A percentile compares a stretch with the other conserved stretches of the same genome.
phyloP scores from a whole-genome alignment of 2,113 vertebrate genomes.

The Boleophthalmus pectinirostris region DNA sequence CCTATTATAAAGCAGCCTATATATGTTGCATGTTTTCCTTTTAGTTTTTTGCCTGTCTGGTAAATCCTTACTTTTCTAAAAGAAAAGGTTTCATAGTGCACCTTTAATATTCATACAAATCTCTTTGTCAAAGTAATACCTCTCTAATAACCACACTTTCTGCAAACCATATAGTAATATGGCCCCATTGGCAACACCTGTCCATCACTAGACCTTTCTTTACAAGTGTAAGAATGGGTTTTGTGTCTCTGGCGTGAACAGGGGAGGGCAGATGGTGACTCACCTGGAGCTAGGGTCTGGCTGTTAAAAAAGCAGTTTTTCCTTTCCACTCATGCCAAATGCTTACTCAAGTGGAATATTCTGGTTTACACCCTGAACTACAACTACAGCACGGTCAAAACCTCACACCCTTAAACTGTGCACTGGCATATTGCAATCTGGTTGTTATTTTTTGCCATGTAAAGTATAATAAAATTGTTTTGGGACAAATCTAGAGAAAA shows the following conservation, averaged over 20 bases:
- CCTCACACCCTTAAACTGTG: not conserved
- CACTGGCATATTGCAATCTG: not conserved
- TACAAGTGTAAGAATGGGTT: not conserved
- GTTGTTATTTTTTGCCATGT: no score
- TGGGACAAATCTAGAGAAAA: no score
- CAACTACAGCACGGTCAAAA: not conserved
- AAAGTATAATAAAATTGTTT: no score
- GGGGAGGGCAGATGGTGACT: slow-evolving; percentile 1
- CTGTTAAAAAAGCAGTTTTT: not conserved
- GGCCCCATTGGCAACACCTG: not conserved
- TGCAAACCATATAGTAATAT: no score
- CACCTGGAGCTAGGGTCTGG: not conserved
- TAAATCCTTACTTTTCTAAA: no score
- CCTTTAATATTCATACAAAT: no score
- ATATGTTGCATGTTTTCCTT: no score
- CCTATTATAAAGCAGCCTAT: no score
- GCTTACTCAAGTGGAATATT: slow-evolving; percentile 4
- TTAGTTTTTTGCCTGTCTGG: no score
- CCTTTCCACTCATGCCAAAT: not conserved
- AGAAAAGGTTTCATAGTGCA: no score
- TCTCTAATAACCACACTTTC: no score
- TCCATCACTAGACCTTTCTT: not conserved
- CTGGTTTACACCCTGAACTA: not conserved
- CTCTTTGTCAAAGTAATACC: no score
- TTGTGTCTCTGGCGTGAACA: not conserved